Conservation (phyloP, 1,140 invertebrate species). For the Drosophila bocki region DNA sequence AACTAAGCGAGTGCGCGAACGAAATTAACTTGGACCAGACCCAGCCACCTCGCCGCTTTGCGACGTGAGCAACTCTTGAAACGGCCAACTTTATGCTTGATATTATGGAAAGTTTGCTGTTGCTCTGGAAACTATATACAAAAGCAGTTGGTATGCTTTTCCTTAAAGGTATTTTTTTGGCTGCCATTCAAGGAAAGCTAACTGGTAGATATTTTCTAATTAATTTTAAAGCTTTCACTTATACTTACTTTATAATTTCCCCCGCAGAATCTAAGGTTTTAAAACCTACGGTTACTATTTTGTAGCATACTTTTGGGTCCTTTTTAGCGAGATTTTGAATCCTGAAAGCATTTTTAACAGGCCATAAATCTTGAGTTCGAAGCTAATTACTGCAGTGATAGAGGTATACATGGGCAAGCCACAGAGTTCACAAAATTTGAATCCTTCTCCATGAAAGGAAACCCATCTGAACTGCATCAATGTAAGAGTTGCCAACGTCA, state of each 20-base stretch:
- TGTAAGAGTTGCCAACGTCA: background rate
- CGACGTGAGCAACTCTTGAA: background rate
- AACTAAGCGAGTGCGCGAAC: conserved; percentile 16
- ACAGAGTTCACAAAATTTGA: background rate
- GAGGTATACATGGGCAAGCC: background rate
- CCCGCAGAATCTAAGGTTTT: background rate
- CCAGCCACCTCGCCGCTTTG: background rate
- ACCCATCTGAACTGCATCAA: background rate
- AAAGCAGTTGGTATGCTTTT: background rate
- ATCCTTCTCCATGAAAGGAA: background rate
- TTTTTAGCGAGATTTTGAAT: background rate
- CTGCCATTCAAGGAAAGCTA: background rate
- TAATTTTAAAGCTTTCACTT: background rate
- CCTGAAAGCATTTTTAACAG: background rate
- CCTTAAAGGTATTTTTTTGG: background rate
- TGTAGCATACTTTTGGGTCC: background rate
- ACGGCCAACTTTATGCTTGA: conserved; percentile 11
- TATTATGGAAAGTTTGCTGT: conserved; percentile 13
- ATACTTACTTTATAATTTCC: background rate
- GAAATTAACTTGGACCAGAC: conserved; percentile 32
- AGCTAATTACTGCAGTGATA: background rate
- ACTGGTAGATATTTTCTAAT: conserved; percentile 2
- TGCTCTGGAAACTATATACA: background rate
- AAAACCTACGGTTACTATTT: background rate
- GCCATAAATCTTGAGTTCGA: background rate